These are phyloP conservation scores for Cephus pygmeus DNA, from an alignment of 2,888 invertebrate species.

Conservation along the genomic window DNA sequence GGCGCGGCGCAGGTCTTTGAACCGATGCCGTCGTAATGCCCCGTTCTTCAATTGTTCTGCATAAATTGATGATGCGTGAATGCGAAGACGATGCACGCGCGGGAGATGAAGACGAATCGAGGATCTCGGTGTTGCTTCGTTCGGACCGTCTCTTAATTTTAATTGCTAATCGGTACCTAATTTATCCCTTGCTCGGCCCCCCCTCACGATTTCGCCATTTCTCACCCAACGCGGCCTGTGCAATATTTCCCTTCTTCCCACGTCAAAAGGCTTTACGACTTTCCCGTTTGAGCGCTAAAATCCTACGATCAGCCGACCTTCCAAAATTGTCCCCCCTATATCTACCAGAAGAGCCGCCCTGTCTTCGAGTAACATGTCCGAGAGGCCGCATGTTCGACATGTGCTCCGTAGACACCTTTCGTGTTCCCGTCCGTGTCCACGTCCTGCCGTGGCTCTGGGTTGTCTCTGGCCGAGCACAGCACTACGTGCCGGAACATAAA, in stretches of 20 bases:
- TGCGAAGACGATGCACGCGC: constrained; percentile 30
- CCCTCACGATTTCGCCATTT: too few relatives aligned
- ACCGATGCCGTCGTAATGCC: constrained; percentile 53
- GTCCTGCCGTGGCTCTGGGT: too few relatives aligned
- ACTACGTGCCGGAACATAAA: constrained; percentile 40
- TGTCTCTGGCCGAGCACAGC: too few relatives aligned
- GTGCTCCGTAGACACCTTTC: constrained; percentile 45
- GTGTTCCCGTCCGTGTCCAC: constrained; percentile 30
- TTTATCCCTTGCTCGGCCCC: too few relatives aligned
- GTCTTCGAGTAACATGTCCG: background rate
- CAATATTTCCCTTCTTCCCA: too few relatives aligned
- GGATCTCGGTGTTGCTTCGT: background rate
- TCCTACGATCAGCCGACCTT: too few relatives aligned
- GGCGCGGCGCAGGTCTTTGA: constrained; percentile 29
- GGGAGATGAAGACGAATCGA: constrained; percentile 5
- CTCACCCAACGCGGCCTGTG: too few relatives aligned
- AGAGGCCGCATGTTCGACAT: constrained; percentile 34
- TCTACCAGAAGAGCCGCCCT: too few relatives aligned
- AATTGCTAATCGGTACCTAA: constrained; percentile 2
- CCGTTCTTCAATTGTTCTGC: constrained; percentile 65
- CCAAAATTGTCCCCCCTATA: too few relatives aligned
- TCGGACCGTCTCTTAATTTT: background rate
- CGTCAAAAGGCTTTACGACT: too few relatives aligned
- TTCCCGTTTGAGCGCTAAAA: too few relatives aligned
- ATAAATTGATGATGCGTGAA: constrained; percentile 65